phyloP scores from a whole-genome alignment of 30 jellyfish, hydroid and myxozoan genomes.

The Turritopsis dohrnii region DNA sequence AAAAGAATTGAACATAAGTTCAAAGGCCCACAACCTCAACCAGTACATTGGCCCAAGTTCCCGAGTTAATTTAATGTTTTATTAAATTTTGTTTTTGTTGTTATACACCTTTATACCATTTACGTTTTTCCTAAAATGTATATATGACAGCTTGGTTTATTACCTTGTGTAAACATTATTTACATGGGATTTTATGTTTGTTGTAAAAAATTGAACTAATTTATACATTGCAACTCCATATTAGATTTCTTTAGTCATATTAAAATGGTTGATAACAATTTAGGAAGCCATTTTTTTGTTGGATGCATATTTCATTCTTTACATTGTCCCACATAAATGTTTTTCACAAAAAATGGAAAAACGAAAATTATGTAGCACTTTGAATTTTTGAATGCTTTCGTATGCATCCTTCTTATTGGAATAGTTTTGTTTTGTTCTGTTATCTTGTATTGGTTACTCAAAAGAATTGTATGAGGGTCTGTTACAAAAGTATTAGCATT shows the following conservation, averaged over 20 bases:
- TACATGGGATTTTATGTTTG: background rate
- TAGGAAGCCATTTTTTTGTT: background rate
- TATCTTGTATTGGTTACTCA: no score
- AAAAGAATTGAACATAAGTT: conserved; percentile 41
- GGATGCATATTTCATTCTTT: background rate
- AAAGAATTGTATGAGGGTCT: no score
- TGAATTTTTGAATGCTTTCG: no score
- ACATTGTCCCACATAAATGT: no score
- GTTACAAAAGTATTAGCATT: no score
- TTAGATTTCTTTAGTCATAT: background rate
- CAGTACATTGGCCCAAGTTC: conserved; percentile 11
- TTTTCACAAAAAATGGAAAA: no score
- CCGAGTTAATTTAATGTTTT: background rate
- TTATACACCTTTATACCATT: background rate
- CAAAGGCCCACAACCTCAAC: conserved; percentile 50
- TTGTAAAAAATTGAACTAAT: background rate
- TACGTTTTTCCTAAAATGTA: background rate
- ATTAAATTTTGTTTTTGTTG: background rate
- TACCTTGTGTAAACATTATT: background rate
- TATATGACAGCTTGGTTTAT: background rate
- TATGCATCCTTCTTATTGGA: no score
- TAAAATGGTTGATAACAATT: background rate
- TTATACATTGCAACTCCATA: background rate
- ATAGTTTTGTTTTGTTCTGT: no score
- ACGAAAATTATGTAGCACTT: no score